Base-by-base conservation (phyloP, 2,113 vertebrate genomes). In the Diphyllodes magnificus region DNA sequence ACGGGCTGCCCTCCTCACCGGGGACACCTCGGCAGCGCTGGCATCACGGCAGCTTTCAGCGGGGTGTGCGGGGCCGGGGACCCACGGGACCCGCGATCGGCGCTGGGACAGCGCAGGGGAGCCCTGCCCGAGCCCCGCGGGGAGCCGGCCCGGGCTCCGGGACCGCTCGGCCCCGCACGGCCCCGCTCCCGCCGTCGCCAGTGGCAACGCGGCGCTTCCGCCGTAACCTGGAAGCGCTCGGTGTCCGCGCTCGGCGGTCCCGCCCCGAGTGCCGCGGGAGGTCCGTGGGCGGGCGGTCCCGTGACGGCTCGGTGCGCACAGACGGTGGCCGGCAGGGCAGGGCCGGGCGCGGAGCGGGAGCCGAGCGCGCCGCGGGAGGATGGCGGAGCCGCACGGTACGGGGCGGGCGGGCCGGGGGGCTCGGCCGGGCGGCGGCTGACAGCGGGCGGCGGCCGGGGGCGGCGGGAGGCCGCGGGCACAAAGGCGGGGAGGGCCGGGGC, bases 231-330 rank as follows among this genome's bases (percentile, higher is more conserved):
- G 93, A 94, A 89, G 90, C 76, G 65, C 50, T 85, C 81, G n/a
- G 31, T 25, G 19, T 23, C 88, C 16, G 60, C 82, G 82, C 68
- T 31, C 45, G 35, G 82, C 71, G 71, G 60, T 17, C 68, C 79
- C 85, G 84, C 85, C 84, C 79, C 90, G 88, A 81, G 76, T 44
- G 89, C 60, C 51, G 88, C 70, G 91, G 91, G 93, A 88, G 92
- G 92, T 50, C 89, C 75, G 90, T 93, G 92, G 93, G 92, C 90
- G 91, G 93, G 73, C 92, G 77, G 91, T 96, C 91, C 94, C 96
- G 96, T 96, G 96, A 95, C 90, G 92, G 88, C 82, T 87, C 81
- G 91, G 86, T 94, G 94, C 90, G 94, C 94, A 89, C 88, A 71
- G 95, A 94, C 87, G 90, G 93, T 77, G 90, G 95, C 90, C 87